Evolutionary conservation across 2,113 vertebrate species (phyloP), one percentile per base, ranked within the genome.

Genomic region (Dissostichus mawsoni): DNA sequence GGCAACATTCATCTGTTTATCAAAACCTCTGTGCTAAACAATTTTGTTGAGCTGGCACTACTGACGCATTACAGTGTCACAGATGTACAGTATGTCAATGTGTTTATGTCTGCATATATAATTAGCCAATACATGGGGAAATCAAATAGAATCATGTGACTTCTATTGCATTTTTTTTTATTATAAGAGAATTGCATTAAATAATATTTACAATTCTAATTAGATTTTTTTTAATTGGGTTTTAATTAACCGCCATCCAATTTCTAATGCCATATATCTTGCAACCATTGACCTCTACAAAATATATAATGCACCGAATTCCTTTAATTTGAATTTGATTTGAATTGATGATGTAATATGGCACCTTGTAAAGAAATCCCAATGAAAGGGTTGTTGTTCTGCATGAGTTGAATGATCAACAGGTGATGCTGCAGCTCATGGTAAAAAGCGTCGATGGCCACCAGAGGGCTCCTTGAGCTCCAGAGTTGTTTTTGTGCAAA

Each of bases 381-480:
- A 59, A 11, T 45, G 36, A 36, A 69, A 16, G 10, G 8, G 4
- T 3, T 9, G 8, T 62, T 69, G 44, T 47, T 16, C 6, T 57
- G 25, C 5, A 25, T 51, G 0, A 50, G 7, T 8, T 36, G 48
- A 4, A 6, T 41, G 8, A 62, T 87, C 90, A 92, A 93, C 93
- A 94, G 86, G 91, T 93, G 80, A 75, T 47, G 5, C 63, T 63
- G 73, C 73, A 75, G 63, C 16, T 36, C 18, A 2, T 2, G 0
- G 16, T 16, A 4, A 45, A 36, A 33, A 57, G 16, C 47, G 25
- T 6, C 0, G 9, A 4, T n/a, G 29, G 8, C 85, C 92, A 55
- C 74, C 47, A 69, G 90, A 76, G 82, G 91, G 90, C 90, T 89
- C 71, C 69, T 88, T 79, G 68, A 83, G 59, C 41, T 18, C 56